Conservation (phyloP, 2,888 invertebrate species). For the Petrophora chlorosata region DNA sequence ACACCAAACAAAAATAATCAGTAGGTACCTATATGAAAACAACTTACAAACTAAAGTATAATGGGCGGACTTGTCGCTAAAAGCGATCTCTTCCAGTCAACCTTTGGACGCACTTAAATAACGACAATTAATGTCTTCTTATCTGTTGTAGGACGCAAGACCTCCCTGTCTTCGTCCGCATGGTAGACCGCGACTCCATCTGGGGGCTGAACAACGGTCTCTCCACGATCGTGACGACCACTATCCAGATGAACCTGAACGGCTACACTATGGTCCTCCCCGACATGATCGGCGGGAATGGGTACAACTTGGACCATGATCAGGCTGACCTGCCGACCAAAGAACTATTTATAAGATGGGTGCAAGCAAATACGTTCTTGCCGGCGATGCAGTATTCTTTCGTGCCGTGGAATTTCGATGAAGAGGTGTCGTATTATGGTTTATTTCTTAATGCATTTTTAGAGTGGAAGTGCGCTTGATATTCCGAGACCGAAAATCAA, state of each 20-base stretch:
- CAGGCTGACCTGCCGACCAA: slow-evolving; percentile 79
- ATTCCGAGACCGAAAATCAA: no score
- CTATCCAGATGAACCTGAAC: slow-evolving; percentile 85
- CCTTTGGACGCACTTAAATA: no score
- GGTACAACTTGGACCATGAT: slow-evolving; percentile 76
- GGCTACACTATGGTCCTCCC: slow-evolving; percentile 90
- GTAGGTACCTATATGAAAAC: no score
- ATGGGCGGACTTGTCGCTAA: no score
- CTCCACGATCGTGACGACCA: slow-evolving; percentile 87
- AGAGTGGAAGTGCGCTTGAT: no score
- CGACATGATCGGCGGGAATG: slow-evolving; percentile 91
- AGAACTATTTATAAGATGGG: slow-evolving; percentile 90
- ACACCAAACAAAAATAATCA: no score
- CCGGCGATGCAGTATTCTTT: slow-evolving; percentile 92
- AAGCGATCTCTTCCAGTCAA: no score
- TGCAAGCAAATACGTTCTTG: slow-evolving; percentile 90
- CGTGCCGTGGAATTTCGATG: slow-evolving; percentile 91
- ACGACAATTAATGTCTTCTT: no score
- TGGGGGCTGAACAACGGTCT: slow-evolving; percentile 89
- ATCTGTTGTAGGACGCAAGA: slow-evolving; percentile 84
- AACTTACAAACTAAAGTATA: no score
- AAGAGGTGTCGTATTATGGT: slow-evolving; percentile 74
- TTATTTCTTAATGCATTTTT: no score
- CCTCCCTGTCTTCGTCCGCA: slow-evolving; percentile 88
- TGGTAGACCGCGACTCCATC: slow-evolving; percentile 90